These are phyloP conservation scores for Colletes gigas DNA, from an alignment of 1,140 invertebrate species.

Conservation along the genomic window DNA sequence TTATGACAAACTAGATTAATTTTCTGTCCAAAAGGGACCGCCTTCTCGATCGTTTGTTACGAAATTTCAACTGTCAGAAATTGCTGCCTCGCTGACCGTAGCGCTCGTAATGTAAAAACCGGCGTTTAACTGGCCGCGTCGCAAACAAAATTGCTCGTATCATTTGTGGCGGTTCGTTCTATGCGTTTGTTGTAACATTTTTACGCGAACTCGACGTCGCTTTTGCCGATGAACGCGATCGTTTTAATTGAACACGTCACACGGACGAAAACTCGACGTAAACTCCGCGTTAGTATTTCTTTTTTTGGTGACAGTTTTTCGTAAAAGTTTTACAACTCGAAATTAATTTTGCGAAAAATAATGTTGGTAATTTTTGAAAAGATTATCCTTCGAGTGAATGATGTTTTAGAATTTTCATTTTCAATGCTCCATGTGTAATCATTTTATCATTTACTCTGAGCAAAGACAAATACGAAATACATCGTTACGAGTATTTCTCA, in stretches of 20 bases:
- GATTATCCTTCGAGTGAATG: too few relatives aligned
- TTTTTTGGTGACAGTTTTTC: constrained; percentile 7
- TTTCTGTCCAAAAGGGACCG: constrained; percentile 75
- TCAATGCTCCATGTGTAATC: too few relatives aligned
- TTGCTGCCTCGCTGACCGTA: constrained; percentile 42
- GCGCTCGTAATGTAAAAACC: constrained; percentile 41
- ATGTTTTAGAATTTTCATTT: too few relatives aligned
- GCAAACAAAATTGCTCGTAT: constrained; percentile 26
- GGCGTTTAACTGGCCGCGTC: constrained; percentile 47
- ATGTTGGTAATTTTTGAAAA: too few relatives aligned
- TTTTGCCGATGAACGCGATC: constrained; percentile 16
- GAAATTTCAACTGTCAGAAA: constrained; percentile 79
- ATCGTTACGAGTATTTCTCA: too few relatives aligned
- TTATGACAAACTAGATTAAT: constrained; percentile 83
- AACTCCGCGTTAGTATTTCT: neutral
- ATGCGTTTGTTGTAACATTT: neutral
- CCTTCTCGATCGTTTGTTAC: constrained; percentile 79
- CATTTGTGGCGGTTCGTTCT: neutral
- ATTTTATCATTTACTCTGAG: too few relatives aligned
- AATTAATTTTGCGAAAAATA: too few relatives aligned
- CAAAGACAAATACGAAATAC: too few relatives aligned
- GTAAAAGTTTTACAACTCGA: too few relatives aligned
- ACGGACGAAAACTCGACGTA: constrained; percentile 4
- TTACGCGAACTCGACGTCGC: neutral
- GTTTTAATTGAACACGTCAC: constrained; percentile 22